Evolutionary conservation across 2,797 vertebrate species (phyloP), one percentile per base, ranked within the genome.

Genomic region (Pyrocephalus nanus): DNA sequence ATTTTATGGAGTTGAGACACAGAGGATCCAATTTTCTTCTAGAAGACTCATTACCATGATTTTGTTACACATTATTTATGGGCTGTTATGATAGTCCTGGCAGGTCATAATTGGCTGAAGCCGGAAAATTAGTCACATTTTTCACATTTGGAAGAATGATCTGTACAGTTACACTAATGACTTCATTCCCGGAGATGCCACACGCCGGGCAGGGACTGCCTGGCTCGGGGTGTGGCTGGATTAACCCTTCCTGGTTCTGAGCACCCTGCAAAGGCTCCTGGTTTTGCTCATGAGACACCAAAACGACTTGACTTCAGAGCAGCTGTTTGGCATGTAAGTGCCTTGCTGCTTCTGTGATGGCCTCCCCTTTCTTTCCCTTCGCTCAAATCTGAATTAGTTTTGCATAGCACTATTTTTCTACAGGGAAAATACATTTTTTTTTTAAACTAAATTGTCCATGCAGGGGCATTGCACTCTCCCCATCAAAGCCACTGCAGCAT

Each of bases 81-180:
- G 83, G 82, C 94, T 97, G 92, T 96, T 96, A 92, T 94, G 95
- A 96, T 94, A 92, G 91, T 73, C 92, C 86, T 94, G 94, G 77
- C 90, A 93, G 94, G 88, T 86, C 93, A 76, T 88, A 92, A 93
- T 93, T 96, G 90, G 92, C 93, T 94, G 86, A 94, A 86, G 72
- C 92, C 2, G 10, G 84, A 94, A 90, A 94, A 96, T 94, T 95
- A 96, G 92, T 95, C 93, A 95, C 80, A 90, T 95, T 96, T 78
- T 93, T 96, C 95, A 94, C 88, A 79, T 95, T 95, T 65, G 67
- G 92, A 95, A 90, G 95, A 94, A 85, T 89, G 90, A 95, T 92
- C 93, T 91, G 75, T 83, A 34, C 80, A 45, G 86, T 91, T 89
- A 58, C 50, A 1, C 69, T 94, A 94, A 95, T 95, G 95, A 94